Percentiles rank a stretch among this genome's conserved stretches.
These are phyloP conservation scores for Tychaedon coryphoeus DNA, from an alignment of 2,113 vertebrate species.

Conservation along the genomic window DNA sequence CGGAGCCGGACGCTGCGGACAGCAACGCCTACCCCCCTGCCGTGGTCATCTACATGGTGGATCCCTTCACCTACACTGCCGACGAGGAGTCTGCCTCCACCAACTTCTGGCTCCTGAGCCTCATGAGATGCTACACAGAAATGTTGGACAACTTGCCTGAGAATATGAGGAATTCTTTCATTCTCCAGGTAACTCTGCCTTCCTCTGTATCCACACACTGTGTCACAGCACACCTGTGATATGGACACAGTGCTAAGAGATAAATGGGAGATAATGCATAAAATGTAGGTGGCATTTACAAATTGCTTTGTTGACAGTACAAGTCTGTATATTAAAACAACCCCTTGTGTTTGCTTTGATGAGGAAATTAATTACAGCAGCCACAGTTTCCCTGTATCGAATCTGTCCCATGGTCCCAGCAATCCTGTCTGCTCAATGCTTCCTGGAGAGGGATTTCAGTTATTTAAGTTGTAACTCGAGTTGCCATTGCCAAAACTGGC, in stretches of 20 bases:
- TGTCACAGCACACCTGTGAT: not conserved
- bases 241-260: accelerated
- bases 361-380: not conserved
- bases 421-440: not conserved
- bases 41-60: slow-evolving; percentile 93
- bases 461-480: not conserved
- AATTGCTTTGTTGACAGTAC: not conserved
- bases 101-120: slow-evolving; percentile 90
- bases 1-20: slow-evolving; percentile 83
- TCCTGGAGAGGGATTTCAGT: not conserved
- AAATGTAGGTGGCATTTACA: not conserved
- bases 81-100: slow-evolving; percentile 84
- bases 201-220: not conserved
- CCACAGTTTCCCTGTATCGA: not conserved
- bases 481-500: not conserved
- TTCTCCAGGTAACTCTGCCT: slow-evolving; percentile 83
- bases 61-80: slow-evolving; percentile 87
- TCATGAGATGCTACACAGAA: slow-evolving; percentile 95
- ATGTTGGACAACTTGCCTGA: slow-evolving; percentile 92
- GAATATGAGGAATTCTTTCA: slow-evolving; percentile 86
- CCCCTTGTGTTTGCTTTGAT: not conserved
- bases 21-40: slow-evolving; percentile 88
- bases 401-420: not conserved
- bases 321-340: not conserved
- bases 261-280: not conserved